These are phyloP conservation scores for Bradysia coprophila DNA, from an alignment of 1,140 invertebrate species.

Conservation along the genomic window DNA sequence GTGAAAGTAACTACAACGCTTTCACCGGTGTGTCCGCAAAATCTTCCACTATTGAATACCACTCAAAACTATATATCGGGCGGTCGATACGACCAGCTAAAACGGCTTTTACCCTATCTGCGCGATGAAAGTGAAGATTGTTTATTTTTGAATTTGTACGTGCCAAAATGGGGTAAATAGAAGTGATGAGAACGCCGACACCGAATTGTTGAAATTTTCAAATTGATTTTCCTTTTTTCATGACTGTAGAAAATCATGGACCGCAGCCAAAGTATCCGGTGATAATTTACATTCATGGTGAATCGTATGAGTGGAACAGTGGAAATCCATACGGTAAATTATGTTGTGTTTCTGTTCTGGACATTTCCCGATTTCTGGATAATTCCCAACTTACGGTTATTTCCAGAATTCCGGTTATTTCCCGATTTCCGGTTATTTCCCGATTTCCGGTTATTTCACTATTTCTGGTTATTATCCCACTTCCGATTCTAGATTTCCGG, in stretches of 20 bases:
- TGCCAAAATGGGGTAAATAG: constrained; percentile 49
- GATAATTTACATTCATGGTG: constrained; percentile 79
- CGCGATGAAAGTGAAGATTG: constrained; percentile 80
- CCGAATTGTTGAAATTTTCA: background rate
- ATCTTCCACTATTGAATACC: constrained; percentile 33
- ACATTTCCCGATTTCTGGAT: too few relatives aligned
- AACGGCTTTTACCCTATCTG: constrained; percentile 47
- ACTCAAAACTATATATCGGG: constrained; percentile 23
- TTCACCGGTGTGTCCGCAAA: constrained; percentile 72
- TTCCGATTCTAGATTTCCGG: too few relatives aligned
- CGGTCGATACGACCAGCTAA: constrained; percentile 46
- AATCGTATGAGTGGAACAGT: constrained; percentile 83
- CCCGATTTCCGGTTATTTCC: too few relatives aligned
- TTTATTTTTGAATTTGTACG: constrained; percentile 81
- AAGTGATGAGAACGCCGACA: background rate
- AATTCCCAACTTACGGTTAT: too few relatives aligned
- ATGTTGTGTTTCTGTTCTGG: too few relatives aligned
- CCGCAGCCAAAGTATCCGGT: constrained; percentile 41
- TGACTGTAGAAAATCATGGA: constrained; percentile 1
- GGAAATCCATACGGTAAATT: constrained; percentile 83
- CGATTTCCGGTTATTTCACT: too few relatives aligned
- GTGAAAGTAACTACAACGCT: constrained; percentile 50
- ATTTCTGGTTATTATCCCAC: too few relatives aligned
- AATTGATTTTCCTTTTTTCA: background rate
- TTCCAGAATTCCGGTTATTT: too few relatives aligned